Base-by-base conservation (phyloP, 2,797 vertebrate species). In the Enoplosus armatus region DNA sequence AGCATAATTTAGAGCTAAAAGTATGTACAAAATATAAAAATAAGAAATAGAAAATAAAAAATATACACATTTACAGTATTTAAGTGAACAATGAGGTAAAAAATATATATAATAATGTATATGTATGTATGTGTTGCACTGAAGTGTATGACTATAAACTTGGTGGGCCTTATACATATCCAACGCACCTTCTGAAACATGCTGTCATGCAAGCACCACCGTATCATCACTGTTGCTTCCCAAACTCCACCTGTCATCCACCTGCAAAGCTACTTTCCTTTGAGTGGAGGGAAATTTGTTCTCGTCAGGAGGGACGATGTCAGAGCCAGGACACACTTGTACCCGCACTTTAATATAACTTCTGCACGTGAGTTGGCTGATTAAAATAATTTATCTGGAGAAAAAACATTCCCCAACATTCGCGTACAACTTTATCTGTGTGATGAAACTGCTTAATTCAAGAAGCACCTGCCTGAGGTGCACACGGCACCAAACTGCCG, bases 401-500 rank as follows among this genome's bases (percentile, higher is more conserved):
- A 60, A 68, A 48, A 11, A 26, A 39, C 43, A 67, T 7, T 18
- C n/a, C 22, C 22, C 33, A 56, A 27, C n/a, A 15, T 62, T 56
- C n/a, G 76, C 77, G 59, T 56, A 6, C 18, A 59, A 48, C 45
- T 61, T 54, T 33, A 56, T 69, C 56, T 78, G 45, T 67, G 51
- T 56, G 26, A 83, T 80, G 48, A 51, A 41, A 60, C 16, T 26
- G 55, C 58, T 71, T 81, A 33, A 86, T 47, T 88, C 66, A 78
- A 59, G 54, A 56, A 68, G 69, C 41, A 39, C 37, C 75, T 68
- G 47, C 63, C 77, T 24, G 76, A 31, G 63, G 55, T 61, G 63
- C 41, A 16, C 53, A 31, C n/a, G 6, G 45, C 68, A 33, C 48
- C 63, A 16, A 70, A 37, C 77, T 2, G 60, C 79, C 63, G 12